These are phyloP conservation scores for Drosophila putrida DNA, from an alignment of 2,888 invertebrate species.

Conservation along the genomic window DNA sequence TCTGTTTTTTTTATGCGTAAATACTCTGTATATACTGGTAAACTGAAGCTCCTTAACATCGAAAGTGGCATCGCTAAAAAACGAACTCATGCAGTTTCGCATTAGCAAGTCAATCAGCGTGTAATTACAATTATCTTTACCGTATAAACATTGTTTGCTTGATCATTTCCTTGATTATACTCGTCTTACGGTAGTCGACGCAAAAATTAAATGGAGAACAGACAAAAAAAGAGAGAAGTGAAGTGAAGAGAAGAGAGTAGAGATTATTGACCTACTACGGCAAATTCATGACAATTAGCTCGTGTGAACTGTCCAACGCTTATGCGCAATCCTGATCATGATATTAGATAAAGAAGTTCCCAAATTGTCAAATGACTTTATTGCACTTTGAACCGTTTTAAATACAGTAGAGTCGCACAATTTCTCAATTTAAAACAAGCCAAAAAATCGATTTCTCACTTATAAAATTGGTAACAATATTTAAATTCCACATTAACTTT, in stretches of 20 bases:
- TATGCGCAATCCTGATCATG: slow-evolving; percentile 2
- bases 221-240: neutral
- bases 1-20: slow-evolving; percentile 7
- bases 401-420: neutral
- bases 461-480: too few species aligned
- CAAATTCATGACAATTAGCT: slow-evolving; percentile 6
- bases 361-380: neutral
- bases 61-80: slow-evolving; percentile 6
- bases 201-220: neutral
- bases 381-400: neutral
- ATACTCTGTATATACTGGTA: neutral
- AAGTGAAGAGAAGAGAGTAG: neutral
- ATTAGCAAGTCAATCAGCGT: slow-evolving; percentile 18
- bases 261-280: slow-evolving; percentile 6
- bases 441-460: too few species aligned
- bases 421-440: too few species aligned
- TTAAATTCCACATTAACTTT: too few species aligned
- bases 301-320: slow-evolving; percentile 8
- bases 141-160: slow-evolving; percentile 21
- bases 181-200: neutral
- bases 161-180: slow-evolving; percentile 19
- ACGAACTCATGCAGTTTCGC: slow-evolving; percentile 18
- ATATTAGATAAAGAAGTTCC: neutral
- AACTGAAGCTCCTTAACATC: slow-evolving; percentile 13
- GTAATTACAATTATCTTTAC: slow-evolving; percentile 27